Base-by-base conservation (phyloP, 2,888 invertebrate genomes). In the Piscicola geometra region DNA sequence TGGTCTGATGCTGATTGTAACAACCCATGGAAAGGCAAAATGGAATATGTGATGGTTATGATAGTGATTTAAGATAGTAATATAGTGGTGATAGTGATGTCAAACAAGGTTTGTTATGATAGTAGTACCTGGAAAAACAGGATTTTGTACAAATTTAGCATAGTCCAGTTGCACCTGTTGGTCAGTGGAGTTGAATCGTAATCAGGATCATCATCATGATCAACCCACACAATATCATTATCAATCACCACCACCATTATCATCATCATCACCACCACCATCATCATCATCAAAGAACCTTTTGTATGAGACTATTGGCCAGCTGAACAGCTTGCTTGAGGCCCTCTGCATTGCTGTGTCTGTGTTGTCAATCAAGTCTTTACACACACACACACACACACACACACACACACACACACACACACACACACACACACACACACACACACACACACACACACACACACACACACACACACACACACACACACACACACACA, bases 381-480 rank as follows among this genome's bases (percentile, higher is more conserved):
- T 32, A 74, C 64, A 64, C 66, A 28, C n/a, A 47, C 71, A 47
- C n/a, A 28, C n/a, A 64, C n/a, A 64, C n/a, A 28, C 25, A 30
- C 64, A 64, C n/a, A 64, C n/a, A 30, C n/a, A 64, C 64, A 64
- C 64, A 64, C 30, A 28, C 30, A 64, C 64, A 28, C 64, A 64
- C 5, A 64, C 64, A 64, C 64, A 64, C 64, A 64, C 64, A 64
- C 64, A 64, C 64, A 64, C 64, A 64, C 64, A 64, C 64, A 30
- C 64, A 64, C 64, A 64, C 64, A 64, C 64, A 64, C 64, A 64
- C n/a, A 64, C 41, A 41, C 30, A n/a, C 36, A 28, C 21, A 28
- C 30, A n/a, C 68, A 68, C 28, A 21, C 5, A 68, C 21, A n/a
- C 21, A 68, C 36, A 3, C 2, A 3, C 68, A 68, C 36, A 36